Conservation (phyloP, 1,140 invertebrate genomes). For the Heliconius eleuchia region DNA sequence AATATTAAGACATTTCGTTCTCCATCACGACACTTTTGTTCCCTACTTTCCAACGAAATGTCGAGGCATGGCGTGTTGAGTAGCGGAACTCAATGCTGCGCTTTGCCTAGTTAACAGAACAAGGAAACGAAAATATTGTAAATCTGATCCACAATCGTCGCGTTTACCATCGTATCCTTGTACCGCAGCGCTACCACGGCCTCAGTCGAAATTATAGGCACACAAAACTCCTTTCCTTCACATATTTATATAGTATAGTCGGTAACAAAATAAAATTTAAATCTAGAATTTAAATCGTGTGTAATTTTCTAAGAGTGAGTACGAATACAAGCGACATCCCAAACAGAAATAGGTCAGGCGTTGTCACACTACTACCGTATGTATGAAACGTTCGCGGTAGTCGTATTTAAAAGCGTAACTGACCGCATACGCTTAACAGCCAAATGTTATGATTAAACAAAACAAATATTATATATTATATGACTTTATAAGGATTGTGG, state of each 20-base stretch:
- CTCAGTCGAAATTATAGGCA: background rate
- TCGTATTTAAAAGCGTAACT: slow-evolving; percentile 54
- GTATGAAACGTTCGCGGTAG: slow-evolving; percentile 57
- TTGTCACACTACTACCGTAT: slow-evolving; percentile 59
- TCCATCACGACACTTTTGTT: too few species aligned
- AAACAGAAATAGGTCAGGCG: slow-evolving; percentile 49
- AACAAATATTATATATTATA: background rate
- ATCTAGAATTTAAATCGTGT: background rate
- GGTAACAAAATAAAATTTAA: background rate
- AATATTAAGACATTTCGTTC: background rate
- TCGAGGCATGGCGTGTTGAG: too few species aligned
- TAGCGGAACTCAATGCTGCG: too few species aligned
- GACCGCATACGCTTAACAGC: slow-evolving; percentile 19
- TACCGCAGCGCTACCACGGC: background rate
- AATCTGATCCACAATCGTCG: too few species aligned
- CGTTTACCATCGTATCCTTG: too few species aligned
- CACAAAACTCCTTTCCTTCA: background rate
- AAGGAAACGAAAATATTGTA: too few species aligned
- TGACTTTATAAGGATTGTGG: too few species aligned
- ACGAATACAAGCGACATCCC: slow-evolving; percentile 24
- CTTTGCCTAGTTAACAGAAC: too few species aligned
- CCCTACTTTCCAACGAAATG: too few species aligned
- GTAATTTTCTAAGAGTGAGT: background rate
- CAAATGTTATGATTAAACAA: background rate
- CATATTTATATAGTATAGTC: background rate